phyloP scores from a whole-genome alignment of 2,888 invertebrate species.

The Heliconius ismenius region DNA sequence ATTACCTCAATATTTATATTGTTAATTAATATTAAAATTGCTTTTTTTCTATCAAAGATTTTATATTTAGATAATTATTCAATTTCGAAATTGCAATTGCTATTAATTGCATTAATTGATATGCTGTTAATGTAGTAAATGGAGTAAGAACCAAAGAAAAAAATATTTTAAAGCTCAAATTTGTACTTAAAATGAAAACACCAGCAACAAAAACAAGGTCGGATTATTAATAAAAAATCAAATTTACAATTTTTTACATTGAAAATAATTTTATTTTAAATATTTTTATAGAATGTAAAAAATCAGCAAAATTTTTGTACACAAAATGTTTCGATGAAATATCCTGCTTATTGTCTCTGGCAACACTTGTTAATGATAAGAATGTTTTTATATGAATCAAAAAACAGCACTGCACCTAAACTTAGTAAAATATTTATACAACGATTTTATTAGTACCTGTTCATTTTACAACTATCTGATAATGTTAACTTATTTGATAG shows the following conservation, averaged over 20 bases:
- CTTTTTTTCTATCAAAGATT: not conserved
- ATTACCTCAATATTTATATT: conserved; percentile 33
- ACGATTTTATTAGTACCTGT: conserved; percentile 3
- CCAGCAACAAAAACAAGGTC: not conserved
- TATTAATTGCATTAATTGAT: too few relatives aligned
- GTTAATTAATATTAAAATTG: not conserved
- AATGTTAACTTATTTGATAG: not conserved
- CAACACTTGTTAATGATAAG: not conserved
- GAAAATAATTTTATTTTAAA: too few relatives aligned
- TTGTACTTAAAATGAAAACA: not conserved
- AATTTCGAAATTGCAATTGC: not conserved
- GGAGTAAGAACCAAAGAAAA: conserved; percentile 12
- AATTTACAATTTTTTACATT: too few relatives aligned
- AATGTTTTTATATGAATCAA: not conserved
- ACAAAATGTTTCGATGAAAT: too few relatives aligned
- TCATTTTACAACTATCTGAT: not conserved
- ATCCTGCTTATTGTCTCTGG: too few relatives aligned
- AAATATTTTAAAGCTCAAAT: not conserved
- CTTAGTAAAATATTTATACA: conserved; percentile 3
- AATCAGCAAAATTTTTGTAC: too few relatives aligned
- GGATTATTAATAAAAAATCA: too few relatives aligned
- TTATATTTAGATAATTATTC: not conserved
- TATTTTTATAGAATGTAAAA: too few relatives aligned
- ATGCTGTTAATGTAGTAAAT: not conserved
- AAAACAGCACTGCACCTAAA: not conserved